Evolutionary conservation across 2,888 invertebrate genomes (phyloP).

Genomic region (Mythimna loreyi): DNA sequence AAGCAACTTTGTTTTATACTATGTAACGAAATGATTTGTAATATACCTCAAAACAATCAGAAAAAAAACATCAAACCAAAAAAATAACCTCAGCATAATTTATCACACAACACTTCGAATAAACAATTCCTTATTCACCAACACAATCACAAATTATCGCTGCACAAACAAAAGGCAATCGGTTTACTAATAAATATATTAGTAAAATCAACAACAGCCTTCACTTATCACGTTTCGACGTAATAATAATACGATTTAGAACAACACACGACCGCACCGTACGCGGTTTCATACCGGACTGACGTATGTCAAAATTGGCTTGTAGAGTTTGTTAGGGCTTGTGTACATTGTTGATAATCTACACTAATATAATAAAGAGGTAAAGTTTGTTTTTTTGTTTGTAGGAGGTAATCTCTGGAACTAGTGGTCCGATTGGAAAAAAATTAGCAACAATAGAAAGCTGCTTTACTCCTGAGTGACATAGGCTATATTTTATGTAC

Average conservation of each 20-base stretch:
- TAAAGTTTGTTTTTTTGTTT: no score
- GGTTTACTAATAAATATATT: not conserved
- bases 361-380: no score
- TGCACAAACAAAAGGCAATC: not conserved
- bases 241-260: not conserved
- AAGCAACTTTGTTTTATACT: no score
- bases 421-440: no score
- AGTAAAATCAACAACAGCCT: not conserved
- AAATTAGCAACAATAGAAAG: no score
- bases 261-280: conserved; percentile 10
- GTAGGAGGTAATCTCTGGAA: no score
- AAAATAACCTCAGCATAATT: not conserved
- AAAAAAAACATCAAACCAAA: no score
- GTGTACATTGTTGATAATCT: conserved; percentile 13
- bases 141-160: not conserved
- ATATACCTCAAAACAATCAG: no score
- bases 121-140: not conserved
- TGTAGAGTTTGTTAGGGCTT: conserved; percentile 20
- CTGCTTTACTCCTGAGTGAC: no score
- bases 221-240: conserved; percentile 8
- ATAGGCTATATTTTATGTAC: no score
- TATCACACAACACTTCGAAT: not conserved
- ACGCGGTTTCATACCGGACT: conserved; percentile 21
- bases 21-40: no score
- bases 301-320: conserved; percentile 1